These are phyloP conservation scores for Prenolepis imparis DNA, from an alignment of 2,888 invertebrate genomes.

Conservation along the genomic window DNA sequence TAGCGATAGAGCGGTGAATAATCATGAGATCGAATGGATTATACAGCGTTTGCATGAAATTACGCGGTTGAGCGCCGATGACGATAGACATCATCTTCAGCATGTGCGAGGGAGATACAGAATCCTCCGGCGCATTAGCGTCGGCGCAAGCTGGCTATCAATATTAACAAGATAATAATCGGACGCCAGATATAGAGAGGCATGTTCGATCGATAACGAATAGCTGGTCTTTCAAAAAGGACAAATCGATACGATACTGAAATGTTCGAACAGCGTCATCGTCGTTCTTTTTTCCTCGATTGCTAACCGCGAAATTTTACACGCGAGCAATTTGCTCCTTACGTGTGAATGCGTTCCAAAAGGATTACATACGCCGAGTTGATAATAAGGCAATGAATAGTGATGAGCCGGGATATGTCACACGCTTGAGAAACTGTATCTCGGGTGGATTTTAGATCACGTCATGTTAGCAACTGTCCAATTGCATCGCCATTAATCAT, in stretches of 20 bases:
- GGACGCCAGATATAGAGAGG: constrained; percentile 56
- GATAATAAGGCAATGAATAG: constrained; percentile 41
- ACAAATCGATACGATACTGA: constrained; percentile 28
- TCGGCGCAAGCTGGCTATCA: constrained; percentile 74
- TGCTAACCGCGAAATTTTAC: constrained; percentile 8
- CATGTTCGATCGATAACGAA: constrained; percentile 61
- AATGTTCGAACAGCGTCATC: not conserved
- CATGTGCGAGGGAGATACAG: constrained; percentile 54
- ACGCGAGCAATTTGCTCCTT: not conserved
- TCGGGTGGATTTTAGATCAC: constrained; percentile 47
- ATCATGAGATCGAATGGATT: constrained; percentile 63
- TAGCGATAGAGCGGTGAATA: constrained; percentile 65
- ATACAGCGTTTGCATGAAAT: constrained; percentile 55
- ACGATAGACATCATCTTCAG: constrained; percentile 49
- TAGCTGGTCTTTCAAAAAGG: constrained; percentile 2
- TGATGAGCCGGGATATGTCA: constrained; percentile 34
- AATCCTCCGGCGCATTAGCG: constrained; percentile 75
- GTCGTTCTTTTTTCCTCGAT: constrained; percentile 12
- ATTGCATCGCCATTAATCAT: constrained; percentile 39
- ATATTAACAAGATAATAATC: constrained; percentile 79
- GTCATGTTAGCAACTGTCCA: constrained; percentile 43
- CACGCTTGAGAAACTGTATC: constrained; percentile 36
- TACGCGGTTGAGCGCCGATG: constrained; percentile 39
- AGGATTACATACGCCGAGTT: constrained; percentile 5
- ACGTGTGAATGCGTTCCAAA: constrained; percentile 5